Base-by-base conservation (phyloP, 2,888 invertebrate genomes). In the Eumerus sabulonum region DNA sequence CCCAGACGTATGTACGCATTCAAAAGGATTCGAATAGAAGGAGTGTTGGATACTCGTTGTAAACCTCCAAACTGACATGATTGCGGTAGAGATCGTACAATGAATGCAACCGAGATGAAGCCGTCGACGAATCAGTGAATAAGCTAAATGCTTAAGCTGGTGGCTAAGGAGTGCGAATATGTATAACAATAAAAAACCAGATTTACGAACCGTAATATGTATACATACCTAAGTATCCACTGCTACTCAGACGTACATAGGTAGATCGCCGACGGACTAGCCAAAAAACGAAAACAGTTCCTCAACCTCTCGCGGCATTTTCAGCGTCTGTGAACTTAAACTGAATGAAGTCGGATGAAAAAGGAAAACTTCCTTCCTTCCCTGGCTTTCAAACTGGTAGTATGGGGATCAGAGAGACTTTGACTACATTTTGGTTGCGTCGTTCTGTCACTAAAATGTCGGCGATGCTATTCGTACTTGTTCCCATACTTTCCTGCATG, bases 331-430 rank as follows among this genome's bases (percentile, higher is more conserved):
- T 11, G 40, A 40, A 40, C 9, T 40, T 40, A 40, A 40, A n/a
- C 40, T 40, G 27, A 27, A 40, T 40, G 3, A 11, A n/a, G 40
- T 11, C 40, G 11, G n/a, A 7, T 11, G n/a, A 76, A 76, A 71
- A 71, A 66, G 62, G 63, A 77, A 77, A 77, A 77, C 72, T 77
- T 73, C 56, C 63, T 73, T 67, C 36, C 35, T 51, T 50, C 51
- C 45, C 27, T 27, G 27, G 27, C 27, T 4, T 27, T n/a, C n/a
- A n/a, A n/a, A n/a, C 3, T 27, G 3, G 27, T 2, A 27, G 27
- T 27, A 27, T 27, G 27, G 7, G n/a, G 27, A 27, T 27, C 27
- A 27, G 27, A 27, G 27, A 27, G 27, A 27, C 27, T 27, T 27
- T 27, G 27, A 27, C 27, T 27, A 27, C 27, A 27, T 2, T 27